Evolutionary conservation across 2,113 vertebrate genomes (phyloP).

Genomic region (Amia ocellicauda): DNA sequence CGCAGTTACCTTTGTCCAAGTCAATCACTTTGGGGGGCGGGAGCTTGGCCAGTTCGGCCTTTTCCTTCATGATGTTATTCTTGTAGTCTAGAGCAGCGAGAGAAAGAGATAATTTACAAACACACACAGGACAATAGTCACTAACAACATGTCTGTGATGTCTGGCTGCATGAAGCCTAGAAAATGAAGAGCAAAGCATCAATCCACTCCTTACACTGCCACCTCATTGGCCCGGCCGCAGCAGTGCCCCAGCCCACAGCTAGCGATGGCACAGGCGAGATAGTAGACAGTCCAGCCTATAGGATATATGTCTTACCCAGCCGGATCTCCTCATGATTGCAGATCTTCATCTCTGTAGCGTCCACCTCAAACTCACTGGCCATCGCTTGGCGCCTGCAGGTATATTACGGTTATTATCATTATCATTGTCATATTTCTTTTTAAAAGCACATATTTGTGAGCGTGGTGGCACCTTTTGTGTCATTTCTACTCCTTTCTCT

Average conservation of each 20-base stretch:
- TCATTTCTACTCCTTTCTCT: background rate
- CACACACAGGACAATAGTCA: background rate
- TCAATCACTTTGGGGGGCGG: conserved; percentile 79
- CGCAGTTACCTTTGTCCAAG: conserved; percentile 81
- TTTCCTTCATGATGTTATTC: conserved; percentile 92
- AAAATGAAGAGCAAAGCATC: too few species aligned
- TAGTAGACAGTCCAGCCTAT: background rate
- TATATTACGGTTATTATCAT: too few species aligned
- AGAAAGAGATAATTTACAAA: background rate
- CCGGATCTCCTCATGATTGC: conserved; percentile 68
- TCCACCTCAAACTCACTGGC: conserved; percentile 71
- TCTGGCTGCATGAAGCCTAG: too few species aligned
- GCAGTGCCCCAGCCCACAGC: too few species aligned
- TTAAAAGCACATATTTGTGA: too few species aligned
- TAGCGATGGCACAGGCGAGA: too few species aligned
- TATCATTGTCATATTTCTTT: too few species aligned
- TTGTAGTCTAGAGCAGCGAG: conserved; percentile 76
- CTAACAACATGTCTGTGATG: too few species aligned
- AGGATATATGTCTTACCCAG: conserved; percentile 62
- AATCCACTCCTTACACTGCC: too few species aligned
- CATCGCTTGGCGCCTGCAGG: conserved; percentile 68
- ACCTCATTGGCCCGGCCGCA: too few species aligned
- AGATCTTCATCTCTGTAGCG: conserved; percentile 55
- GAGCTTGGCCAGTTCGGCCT: conserved; percentile 60
- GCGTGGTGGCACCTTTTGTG: conserved; percentile 6